Base-by-base conservation (phyloP, 2,797 vertebrate genomes). In the Strix occidentalis region DNA sequence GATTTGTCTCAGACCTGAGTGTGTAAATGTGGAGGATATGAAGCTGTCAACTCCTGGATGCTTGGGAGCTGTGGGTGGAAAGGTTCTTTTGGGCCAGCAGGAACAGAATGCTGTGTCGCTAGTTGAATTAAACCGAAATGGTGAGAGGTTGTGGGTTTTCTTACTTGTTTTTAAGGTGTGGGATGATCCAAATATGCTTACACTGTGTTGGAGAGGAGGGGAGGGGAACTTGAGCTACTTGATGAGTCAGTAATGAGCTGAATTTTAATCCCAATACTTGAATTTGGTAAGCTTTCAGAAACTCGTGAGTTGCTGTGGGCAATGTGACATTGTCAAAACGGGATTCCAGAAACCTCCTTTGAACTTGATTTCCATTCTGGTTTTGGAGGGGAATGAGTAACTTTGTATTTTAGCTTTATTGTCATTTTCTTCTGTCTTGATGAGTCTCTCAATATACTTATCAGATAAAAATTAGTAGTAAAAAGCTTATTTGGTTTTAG, bases 121-220 rank as follows among this genome's bases (percentile, higher is more conserved):
- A 9, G 15, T 23, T 45, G 45, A 56, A 29, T 82, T 76, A 57
- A 63, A 43, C n/a, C n/a, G 45, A 82, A 78, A 57, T 5, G 3
- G 25, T 23, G 31, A 63, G 69, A 41, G 10, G 3, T 28, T 71
- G 45, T 10, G 6, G 10, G 51, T 89, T 94, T 91, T 21, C 45
- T 79, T 82, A 24, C 16, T 65, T 93, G 24, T 76, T 93, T 94
- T 91, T 54, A 56, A 89, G 64, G 46, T 69, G 54, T 89, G 68
- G 65, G 37, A 14, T 72, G 23, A 15, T 74, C 53, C 58, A 75
- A 84, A 69, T 58, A 33, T 0, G 2, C 56, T 45, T 41, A 50
- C 3, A 2, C 11, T 82, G n/a, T 78, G 18, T 78, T 64, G 17
- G 77, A 9, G 9, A 1, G 13, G 51, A 11, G 20, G n/a, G 26